These are phyloP conservation scores for Dermolepida albohirtum DNA, from an alignment of 2,888 invertebrate species.

Conservation along the genomic window DNA sequence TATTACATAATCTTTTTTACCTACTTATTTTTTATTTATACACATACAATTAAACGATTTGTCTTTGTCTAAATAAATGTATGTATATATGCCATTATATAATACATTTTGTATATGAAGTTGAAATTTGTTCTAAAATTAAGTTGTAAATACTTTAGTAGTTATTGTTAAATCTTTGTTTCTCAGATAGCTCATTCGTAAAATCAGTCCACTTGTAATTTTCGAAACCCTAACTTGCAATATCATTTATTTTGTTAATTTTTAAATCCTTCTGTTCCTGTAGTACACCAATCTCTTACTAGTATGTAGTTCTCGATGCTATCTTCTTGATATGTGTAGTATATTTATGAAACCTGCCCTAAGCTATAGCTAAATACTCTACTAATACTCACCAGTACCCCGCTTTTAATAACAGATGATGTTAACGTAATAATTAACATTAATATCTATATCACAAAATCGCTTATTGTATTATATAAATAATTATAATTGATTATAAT, in stretches of 20 bases:
- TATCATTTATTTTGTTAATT: slow-evolving; percentile 14
- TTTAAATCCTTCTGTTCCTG: slow-evolving; percentile 1
- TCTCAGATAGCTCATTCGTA: too few relatives aligned
- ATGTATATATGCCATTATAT: too few relatives aligned
- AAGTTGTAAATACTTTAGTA: too few relatives aligned
- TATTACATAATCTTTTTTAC: too few relatives aligned
- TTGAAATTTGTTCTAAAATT: too few relatives aligned
- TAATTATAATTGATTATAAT: slow-evolving; percentile 44
- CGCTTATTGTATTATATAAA: slow-evolving; percentile 57
- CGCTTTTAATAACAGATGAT: slow-evolving; percentile 49
- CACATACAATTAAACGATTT: too few relatives aligned
- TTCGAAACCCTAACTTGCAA: slow-evolving; percentile 1
- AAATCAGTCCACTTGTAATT: too few relatives aligned
- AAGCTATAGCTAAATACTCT: slow-evolving; percentile 47
- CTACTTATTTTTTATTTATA: too few relatives aligned
- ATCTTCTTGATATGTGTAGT: slow-evolving; percentile 36
- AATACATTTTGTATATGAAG: too few relatives aligned
- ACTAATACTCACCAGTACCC: slow-evolving; percentile 49
- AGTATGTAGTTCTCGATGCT: slow-evolving; percentile 32
- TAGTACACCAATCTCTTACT: slow-evolving; percentile 22
- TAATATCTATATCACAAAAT: slow-evolving; percentile 58
- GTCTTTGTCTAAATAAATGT: too few relatives aligned
- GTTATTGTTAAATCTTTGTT: too few relatives aligned
- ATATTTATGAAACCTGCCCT: slow-evolving; percentile 41
- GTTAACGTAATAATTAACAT: slow-evolving; percentile 42